A percentile compares a stretch with the other conserved stretches of the same genome.
Evolutionary conservation across 2,888 invertebrate genomes (phyloP).

Genomic region (Julus scanicus): DNA sequence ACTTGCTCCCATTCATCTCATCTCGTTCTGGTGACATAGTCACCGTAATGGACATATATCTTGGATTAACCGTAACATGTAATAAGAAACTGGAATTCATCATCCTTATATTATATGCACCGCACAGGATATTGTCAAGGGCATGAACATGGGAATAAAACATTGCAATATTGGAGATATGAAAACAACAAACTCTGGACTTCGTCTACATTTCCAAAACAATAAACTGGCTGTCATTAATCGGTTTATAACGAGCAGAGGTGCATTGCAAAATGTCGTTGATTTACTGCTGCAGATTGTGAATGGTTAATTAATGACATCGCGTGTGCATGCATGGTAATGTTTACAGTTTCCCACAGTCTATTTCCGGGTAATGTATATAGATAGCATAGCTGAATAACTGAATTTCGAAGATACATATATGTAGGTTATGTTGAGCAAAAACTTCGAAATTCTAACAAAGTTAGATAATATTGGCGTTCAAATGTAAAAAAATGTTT

Average conservation of each 20-base stretch:
- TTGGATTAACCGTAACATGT: neutral
- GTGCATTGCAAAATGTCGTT: neutral
- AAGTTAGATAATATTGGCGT: too few species aligned
- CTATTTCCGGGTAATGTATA: constrained; percentile 5
- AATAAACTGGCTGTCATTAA: constrained; percentile 5
- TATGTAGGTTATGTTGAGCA: too few species aligned
- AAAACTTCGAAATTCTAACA: too few species aligned
- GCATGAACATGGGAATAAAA: neutral
- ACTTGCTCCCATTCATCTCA: constrained; percentile 15
- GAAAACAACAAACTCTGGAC: constrained; percentile 14
- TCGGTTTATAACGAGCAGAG: neutral
- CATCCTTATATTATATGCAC: neutral
- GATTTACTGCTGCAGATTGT: constrained; percentile 8
- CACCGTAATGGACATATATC: neutral
- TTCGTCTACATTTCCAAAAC: neutral
- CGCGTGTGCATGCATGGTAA: neutral
- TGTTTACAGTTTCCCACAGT: neutral
- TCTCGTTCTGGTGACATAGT: neutral
- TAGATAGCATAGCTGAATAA: too few species aligned
- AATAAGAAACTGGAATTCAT: neutral
- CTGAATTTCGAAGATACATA: too few species aligned
- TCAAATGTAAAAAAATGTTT: too few species aligned
- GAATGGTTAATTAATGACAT: neutral
- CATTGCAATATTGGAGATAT: neutral
- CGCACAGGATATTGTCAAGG: neutral